phyloP scores from a whole-genome alignment of 2,888 invertebrate genomes.

The Polydrusus pterygomalis region DNA sequence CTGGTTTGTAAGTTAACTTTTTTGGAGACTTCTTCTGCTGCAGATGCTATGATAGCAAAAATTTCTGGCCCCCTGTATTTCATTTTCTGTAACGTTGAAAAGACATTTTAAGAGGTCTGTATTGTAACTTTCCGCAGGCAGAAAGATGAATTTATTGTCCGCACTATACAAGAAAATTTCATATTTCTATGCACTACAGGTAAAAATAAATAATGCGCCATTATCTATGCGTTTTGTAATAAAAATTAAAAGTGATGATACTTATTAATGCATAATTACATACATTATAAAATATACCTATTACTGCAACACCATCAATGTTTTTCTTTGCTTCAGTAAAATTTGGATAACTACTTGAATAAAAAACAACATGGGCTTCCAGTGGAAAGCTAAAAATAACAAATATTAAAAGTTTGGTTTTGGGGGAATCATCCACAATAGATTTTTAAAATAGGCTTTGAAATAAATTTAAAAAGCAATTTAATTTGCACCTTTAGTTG shows the following conservation, averaged over 20 bases:
- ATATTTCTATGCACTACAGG: too few species aligned
- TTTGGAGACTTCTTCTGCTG: neutral
- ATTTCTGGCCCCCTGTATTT: neutral
- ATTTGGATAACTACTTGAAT: conserved; percentile 5
- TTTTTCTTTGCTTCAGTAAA: neutral
- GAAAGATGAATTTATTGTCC: too few species aligned
- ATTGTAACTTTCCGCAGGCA: too few species aligned
- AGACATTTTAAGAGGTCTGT: neutral
- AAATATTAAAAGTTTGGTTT: too few species aligned
- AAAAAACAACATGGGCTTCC: conserved; percentile 10
- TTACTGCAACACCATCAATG: neutral
- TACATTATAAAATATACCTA: conserved; percentile 10
- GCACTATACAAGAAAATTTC: too few species aligned
- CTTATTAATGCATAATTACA: neutral
- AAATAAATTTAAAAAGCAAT: too few species aligned
- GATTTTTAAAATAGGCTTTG: too few species aligned
- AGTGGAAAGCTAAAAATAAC: neutral
- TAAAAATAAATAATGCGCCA: too few species aligned
- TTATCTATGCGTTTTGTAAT: too few species aligned
- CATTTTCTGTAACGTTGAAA: neutral
- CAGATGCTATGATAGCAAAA: neutral
- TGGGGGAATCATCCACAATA: too few species aligned
- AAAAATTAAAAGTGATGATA: too few species aligned
- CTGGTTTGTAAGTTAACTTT: neutral
- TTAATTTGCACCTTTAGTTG: too few species aligned